A percentile compares a stretch with the other conserved stretches of the same genome.
Evolutionary conservation across 2,113 vertebrate species (phyloP).

Genomic region (Columba janthina): DNA sequence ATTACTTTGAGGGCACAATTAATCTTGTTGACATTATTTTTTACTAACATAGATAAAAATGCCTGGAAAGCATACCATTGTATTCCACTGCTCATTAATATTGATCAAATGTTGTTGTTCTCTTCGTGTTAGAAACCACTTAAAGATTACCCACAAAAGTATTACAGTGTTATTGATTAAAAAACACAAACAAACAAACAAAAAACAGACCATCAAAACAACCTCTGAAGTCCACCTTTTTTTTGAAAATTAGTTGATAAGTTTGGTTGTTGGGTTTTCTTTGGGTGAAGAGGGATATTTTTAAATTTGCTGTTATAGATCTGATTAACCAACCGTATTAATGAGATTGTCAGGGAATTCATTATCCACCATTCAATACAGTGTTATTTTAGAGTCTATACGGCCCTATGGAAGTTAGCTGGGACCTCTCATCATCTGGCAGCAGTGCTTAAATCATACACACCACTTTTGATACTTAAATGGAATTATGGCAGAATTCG

Average conservation of each 20-base stretch:
- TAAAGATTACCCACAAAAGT: constrained; percentile 72
- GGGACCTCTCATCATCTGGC: not conserved
- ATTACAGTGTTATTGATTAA: constrained; percentile 65
- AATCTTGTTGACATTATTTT: constrained; percentile 79
- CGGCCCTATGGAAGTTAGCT: not conserved
- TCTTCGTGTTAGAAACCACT: constrained; percentile 68
- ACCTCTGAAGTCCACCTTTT: constrained; percentile 20
- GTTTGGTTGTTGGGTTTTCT: not conserved
- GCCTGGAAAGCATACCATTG: constrained; percentile 67
- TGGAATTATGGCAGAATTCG: not conserved
- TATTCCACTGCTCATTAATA: constrained; percentile 76
- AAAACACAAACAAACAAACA: not conserved
- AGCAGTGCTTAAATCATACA: not conserved
- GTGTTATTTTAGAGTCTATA: not conserved
- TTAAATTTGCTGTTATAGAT: not conserved
- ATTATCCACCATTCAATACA: not conserved
- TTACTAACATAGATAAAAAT: constrained; percentile 74
- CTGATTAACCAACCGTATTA: not conserved
- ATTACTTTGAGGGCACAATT: constrained; percentile 71
- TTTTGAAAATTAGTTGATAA: constrained; percentile 30
- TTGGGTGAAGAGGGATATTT: not conserved
- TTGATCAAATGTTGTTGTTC: constrained; percentile 69
- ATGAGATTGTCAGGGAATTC: not conserved
- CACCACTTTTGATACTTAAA: not conserved
- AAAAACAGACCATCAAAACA: not conserved